These are phyloP conservation scores for Asbolus verrucosus DNA, from an alignment of 1,140 invertebrate species.

Conservation along the genomic window DNA sequence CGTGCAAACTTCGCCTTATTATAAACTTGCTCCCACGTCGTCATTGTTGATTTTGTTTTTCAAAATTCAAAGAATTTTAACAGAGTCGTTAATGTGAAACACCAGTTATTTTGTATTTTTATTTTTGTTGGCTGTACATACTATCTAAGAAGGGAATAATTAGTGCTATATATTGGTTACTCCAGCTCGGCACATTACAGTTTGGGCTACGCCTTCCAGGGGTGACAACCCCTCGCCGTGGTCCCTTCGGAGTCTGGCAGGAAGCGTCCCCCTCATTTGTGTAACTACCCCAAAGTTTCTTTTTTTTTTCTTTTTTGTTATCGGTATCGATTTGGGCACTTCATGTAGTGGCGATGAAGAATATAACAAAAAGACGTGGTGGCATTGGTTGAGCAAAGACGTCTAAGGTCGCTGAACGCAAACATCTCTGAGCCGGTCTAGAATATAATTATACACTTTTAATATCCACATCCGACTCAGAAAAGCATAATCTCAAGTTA, in stretches of 20 bases:
- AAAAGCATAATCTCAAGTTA: constrained; percentile 35
- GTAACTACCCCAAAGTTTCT: constrained; percentile 12
- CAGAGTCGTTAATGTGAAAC: too few species aligned
- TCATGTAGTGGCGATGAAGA: background rate
- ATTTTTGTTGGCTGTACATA: too few species aligned
- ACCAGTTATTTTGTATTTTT: too few species aligned
- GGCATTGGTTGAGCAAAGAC: constrained; percentile 32
- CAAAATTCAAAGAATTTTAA: too few species aligned
- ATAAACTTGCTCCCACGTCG: background rate
- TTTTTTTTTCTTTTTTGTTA: too few species aligned
- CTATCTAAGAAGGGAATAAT: too few species aligned
- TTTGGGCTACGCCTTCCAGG: background rate
- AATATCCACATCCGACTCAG: constrained; percentile 36
- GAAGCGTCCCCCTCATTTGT: constrained; percentile 9
- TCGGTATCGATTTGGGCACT: constrained; percentile 17
- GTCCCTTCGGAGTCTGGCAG: constrained; percentile 1
- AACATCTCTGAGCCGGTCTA: constrained; percentile 32
- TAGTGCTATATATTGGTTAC: too few species aligned
- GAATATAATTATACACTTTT: constrained; percentile 47
- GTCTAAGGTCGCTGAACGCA: constrained; percentile 44
- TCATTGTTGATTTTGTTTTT: background rate
- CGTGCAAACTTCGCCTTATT: background rate
- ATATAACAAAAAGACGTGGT: constrained; percentile 17
- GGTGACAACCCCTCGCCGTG: constrained; percentile 19
- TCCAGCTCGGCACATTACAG: too few species aligned